Base-by-base conservation (phyloP, 2,888 invertebrate genomes). In the Agrilus biguttatus region DNA sequence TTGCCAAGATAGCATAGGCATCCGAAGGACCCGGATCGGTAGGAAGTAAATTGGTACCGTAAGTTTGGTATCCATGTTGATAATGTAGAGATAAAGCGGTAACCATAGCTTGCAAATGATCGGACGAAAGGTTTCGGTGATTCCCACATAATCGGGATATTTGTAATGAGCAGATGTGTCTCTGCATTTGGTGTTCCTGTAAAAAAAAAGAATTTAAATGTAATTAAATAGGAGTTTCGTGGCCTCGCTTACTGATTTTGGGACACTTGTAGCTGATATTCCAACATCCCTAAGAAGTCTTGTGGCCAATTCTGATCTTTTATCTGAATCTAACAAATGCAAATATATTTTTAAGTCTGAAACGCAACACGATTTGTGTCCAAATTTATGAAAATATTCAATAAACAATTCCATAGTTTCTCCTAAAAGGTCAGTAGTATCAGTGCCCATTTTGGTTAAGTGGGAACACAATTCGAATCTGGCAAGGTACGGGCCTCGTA, bases 291-390 rank as follows among this genome's bases (percentile, higher is more conserved):
- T 71, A 21, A 80, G 59, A 47, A 81, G 68, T 47, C 75, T 75
- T 43, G 68, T 65, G 28, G 77, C 71, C 42, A 80, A 65, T 37
- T 72, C 70, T 47, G 73, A 67, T 47, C 78, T 73, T 47, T 78
- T 74, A 8, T 75, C 71, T 34, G 73, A 68, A 6, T 83, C 74
- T 49, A 90, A 68, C 52, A 85, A 71, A 36, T 74, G 68, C 38
- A 91, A 62, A 63, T 86, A 92, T 5, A 80, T 70, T 47, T 78
- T 76, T 40, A 95, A 69, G 62, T 96, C 95, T 8, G 80, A 77
- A 46, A 88, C 85, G 46, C 87, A 87, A 63, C 90, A 90, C 0
- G 83, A 79, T 58, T 90, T 90, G 54, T 84, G 78, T 3, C 91
- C 91, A 66, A 93, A 95, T 51, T 77, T 73, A 36, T 70, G 60